phyloP scores from a whole-genome alignment of 2,888 invertebrate genomes.

The Leucophenga maculata region DNA sequence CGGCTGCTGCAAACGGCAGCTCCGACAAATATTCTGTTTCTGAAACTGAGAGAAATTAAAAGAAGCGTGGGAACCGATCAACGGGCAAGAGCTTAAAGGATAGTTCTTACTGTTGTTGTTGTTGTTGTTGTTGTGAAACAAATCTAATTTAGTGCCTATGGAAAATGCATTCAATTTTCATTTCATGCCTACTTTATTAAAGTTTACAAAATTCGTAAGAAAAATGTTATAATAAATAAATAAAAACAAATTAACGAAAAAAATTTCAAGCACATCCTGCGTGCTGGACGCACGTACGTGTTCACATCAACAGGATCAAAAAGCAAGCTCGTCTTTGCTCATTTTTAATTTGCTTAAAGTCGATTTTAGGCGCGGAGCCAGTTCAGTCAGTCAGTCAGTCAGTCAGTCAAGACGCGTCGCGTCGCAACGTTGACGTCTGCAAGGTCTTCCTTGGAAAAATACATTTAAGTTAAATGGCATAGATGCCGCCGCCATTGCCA shows the following conservation, averaged over 20 bases:
- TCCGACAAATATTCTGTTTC: not conserved
- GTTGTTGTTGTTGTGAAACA: not conserved
- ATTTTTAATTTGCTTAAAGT: too few species aligned
- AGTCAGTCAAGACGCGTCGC: not conserved
- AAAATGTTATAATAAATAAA: not conserved
- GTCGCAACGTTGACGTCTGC: not conserved
- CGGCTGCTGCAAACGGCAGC: not conserved
- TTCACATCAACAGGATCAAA: not conserved
- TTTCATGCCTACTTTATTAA: constrained; percentile 36
- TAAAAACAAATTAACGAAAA: constrained; percentile 24
- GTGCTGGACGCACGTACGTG: not conserved
- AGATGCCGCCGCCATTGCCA: not conserved
- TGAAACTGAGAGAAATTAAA: constrained; percentile 34
- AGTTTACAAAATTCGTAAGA: constrained; percentile 42
- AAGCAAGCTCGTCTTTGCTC: not conserved
- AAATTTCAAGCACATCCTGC: constrained; percentile 16
- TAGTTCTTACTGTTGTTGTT: not conserved
- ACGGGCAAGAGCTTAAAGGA: not conserved
- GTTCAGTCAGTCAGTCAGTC: not conserved
- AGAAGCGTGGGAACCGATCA: constrained; percentile 61
- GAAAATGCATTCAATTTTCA: constrained; percentile 27
- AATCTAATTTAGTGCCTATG: constrained; percentile 29
- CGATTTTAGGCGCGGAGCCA: too few species aligned
- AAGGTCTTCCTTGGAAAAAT: constrained; percentile 60
- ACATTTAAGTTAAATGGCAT: constrained; percentile 37